Evolutionary conservation across 2,797 vertebrate species (phyloP).

Genomic region (Chaetophractus vellerosus): DNA sequence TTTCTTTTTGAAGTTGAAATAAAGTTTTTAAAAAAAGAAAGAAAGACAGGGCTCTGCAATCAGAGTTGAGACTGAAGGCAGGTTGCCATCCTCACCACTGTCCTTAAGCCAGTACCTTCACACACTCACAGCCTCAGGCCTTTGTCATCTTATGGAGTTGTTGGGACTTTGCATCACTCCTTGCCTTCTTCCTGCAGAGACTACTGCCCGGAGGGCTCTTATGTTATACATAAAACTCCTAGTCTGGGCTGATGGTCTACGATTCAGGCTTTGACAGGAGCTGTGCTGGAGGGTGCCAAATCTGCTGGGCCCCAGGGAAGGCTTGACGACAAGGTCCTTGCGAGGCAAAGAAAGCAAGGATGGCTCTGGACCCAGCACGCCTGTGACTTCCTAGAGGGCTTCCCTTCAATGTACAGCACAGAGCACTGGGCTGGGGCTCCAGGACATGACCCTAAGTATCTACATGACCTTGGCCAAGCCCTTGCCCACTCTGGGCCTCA

Average conservation of each 20-base stretch:
- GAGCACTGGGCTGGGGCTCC: neutral
- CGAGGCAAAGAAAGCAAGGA: neutral
- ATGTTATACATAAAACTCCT: neutral
- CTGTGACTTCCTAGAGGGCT: too few relatives aligned
- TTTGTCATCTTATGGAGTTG: neutral
- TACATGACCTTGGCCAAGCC: fast-evolving
- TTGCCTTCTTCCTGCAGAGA: neutral
- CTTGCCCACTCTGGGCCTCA: too few relatives aligned
- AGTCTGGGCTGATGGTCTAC: neutral
- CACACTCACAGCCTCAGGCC: neutral
- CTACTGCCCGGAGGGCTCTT: too few relatives aligned
- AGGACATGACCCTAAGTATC: neutral
- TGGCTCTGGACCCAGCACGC: neutral
- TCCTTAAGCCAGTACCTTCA: neutral
- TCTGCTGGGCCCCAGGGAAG: neutral
- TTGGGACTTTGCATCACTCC: neutral
- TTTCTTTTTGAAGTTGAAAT: too few relatives aligned
- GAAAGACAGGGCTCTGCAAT: neutral
- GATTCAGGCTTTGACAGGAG: neutral
- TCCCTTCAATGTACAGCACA: neutral
- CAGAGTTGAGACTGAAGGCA: neutral
- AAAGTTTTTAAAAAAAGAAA: neutral
- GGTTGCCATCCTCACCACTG: neutral
- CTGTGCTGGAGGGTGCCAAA: neutral
- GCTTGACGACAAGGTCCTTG: neutral